Percentiles rank a stretch among this genome's conserved stretches.
phyloP scores from a whole-genome alignment of 2,113 vertebrate species.

The Scatophagus argus region DNA sequence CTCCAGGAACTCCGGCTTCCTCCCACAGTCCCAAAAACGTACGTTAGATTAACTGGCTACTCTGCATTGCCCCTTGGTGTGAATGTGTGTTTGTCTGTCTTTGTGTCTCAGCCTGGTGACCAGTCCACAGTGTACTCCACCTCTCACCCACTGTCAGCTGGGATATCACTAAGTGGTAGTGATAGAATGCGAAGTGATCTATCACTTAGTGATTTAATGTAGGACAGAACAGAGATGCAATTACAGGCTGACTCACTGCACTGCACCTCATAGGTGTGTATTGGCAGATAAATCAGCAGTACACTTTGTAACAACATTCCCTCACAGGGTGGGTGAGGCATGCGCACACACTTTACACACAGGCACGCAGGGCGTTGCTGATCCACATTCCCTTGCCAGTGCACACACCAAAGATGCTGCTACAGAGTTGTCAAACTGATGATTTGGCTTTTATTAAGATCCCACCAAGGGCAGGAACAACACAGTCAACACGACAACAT shows the following conservation, averaged over 20 bases:
- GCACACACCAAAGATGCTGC: conserved; percentile 48
- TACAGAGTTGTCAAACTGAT: conserved; percentile 45
- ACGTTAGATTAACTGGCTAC: too few species aligned
- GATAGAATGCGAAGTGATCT: too few species aligned
- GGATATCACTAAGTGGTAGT: too few species aligned
- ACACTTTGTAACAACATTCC: conserved; percentile 66
- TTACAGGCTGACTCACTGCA: conserved; percentile 59
- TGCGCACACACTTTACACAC: conserved; percentile 24
- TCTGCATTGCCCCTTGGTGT: too few species aligned
- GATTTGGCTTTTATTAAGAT: conserved; percentile 58
- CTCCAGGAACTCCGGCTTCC: too few species aligned
- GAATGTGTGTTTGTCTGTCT: too few species aligned
- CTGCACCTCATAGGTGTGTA: conserved; percentile 50
- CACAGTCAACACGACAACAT: conserved; percentile 31
- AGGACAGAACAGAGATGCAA: conserved; percentile 35
- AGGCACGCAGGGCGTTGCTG: conserved; percentile 65
- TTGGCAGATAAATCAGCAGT: conserved; percentile 56
- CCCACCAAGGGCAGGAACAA: conserved; percentile 20
- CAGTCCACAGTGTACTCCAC: too few species aligned
- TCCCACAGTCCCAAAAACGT: too few species aligned
- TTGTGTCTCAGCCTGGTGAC: too few species aligned
- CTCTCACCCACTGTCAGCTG: too few species aligned
- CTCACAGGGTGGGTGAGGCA: conserved; percentile 60
- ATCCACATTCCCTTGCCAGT: conserved; percentile 67
- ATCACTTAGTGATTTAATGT: not conserved